Conservation (phyloP, 1,140 invertebrate genomes). For the Zaprionus capensis region DNA sequence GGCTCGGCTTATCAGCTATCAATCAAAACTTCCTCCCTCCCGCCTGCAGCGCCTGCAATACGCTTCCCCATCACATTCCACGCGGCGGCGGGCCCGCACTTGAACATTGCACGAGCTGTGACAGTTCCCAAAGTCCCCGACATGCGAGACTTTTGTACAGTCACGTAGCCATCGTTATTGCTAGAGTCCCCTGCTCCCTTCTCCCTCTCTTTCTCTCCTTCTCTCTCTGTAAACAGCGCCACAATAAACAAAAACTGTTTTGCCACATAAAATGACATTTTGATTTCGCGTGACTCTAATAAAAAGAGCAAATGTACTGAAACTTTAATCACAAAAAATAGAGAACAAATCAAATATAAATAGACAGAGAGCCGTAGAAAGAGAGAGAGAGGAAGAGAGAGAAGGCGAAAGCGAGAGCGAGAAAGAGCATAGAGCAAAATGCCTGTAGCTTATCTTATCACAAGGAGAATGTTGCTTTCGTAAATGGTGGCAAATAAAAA, state of each 20-base stretch:
- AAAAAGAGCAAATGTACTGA: constrained; percentile 57
- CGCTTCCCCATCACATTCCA: constrained; percentile 12
- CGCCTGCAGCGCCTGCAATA: constrained; percentile 34
- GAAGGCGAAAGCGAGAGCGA: constrained; percentile 12
- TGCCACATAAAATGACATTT: constrained; percentile 72
- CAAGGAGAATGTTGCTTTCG: constrained; percentile 69
- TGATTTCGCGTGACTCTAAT: constrained; percentile 75
- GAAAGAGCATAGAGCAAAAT: constrained; percentile 33
- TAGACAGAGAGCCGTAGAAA: constrained; percentile 25
- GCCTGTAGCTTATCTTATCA: constrained; percentile 67
- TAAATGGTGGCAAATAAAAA: constrained; percentile 76
- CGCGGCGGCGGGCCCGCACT: constrained; percentile 39
- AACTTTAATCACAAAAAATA: constrained; percentile 75
- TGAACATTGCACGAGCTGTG: constrained; percentile 61
- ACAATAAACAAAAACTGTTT: constrained; percentile 69
- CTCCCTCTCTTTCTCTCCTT: neutral
- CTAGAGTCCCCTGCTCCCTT: neutral
- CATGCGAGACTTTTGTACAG: constrained; percentile 69
- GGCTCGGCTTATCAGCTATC: constrained; percentile 57
- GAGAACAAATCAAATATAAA: constrained; percentile 69
- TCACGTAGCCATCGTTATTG: constrained; percentile 62
- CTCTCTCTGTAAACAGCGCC: constrained; percentile 37
- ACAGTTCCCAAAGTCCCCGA: constrained; percentile 33
- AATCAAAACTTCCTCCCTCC: constrained; percentile 43
- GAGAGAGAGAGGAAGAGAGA: constrained; percentile 11